These are phyloP conservation scores for Corythaeola cristata DNA, from an alignment of 2,113 vertebrate genomes.

Conservation along the genomic window DNA sequence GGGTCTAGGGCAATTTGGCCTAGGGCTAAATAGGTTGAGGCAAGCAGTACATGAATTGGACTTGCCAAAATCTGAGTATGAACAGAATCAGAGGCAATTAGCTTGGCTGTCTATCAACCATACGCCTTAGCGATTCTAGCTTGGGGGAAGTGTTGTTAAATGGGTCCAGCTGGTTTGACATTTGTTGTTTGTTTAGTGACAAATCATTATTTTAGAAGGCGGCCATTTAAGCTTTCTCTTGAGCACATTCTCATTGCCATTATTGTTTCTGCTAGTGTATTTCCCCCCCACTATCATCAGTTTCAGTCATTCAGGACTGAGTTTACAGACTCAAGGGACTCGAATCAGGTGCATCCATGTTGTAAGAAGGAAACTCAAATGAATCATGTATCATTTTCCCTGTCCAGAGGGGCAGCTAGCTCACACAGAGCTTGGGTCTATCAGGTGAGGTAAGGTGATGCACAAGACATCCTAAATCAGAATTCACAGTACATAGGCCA, in stretches of 20 bases:
- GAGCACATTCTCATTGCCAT: background rate
- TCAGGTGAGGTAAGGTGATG: background rate
- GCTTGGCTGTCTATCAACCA: background rate
- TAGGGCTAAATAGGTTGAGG: background rate
- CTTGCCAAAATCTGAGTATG: background rate
- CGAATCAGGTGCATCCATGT: background rate
- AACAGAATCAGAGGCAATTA: background rate
- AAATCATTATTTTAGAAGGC: background rate
- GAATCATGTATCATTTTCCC: background rate
- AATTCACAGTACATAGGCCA: background rate
- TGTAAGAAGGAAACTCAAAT: background rate
- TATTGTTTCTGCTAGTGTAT: background rate
- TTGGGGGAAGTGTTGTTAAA: background rate
- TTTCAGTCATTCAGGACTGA: background rate
- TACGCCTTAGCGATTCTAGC: background rate
- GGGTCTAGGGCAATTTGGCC: background rate
- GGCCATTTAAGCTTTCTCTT: background rate
- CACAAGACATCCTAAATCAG: background rate
- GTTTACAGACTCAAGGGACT: background rate
- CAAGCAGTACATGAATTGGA: background rate
- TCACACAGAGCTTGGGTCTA: background rate
- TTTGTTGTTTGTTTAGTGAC: slow-evolving; percentile 20
- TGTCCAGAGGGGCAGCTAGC: background rate
- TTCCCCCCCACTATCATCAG: background rate
- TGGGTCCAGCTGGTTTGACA: background rate